Conservation (phyloP, 2,888 invertebrate genomes). For the Cryptocheilus praepositus region DNA sequence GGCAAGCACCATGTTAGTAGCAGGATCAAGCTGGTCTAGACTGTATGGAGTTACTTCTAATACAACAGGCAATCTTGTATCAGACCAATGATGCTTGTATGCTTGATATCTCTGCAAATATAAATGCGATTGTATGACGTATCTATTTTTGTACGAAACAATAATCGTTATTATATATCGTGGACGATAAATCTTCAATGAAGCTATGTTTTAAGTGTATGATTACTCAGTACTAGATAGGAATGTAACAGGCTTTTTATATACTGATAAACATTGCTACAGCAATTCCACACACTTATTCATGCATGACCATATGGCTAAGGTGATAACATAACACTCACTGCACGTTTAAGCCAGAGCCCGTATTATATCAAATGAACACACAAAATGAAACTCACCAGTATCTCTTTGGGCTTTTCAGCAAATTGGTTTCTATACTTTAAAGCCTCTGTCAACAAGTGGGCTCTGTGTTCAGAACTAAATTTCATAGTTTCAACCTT, state of each 20-base stretch:
- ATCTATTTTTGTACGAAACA: neutral
- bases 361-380: too few relatives aligned
- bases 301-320: slow-evolving; percentile 39
- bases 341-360: slow-evolving; percentile 7
- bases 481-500: slow-evolving; percentile 97
- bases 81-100: slow-evolving; percentile 98
- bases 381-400: slow-evolving; percentile 77
- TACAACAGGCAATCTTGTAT: slow-evolving; percentile 89
- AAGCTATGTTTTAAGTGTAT: too few relatives aligned
- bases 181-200: neutral
- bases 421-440: slow-evolving; percentile 87
- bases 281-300: neutral
- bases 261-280: slow-evolving; percentile 10
- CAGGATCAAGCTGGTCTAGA: slow-evolving; percentile 93
- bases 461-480: slow-evolving; percentile 95
- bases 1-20: slow-evolving; percentile 87
- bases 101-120: slow-evolving; percentile 86
- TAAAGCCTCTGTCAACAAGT: slow-evolving; percentile 94
- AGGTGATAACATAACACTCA: slow-evolving; percentile 30
- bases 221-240: neutral
- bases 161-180: neutral
- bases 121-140: neutral
- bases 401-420: slow-evolving; percentile 86
- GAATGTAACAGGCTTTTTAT: neutral
- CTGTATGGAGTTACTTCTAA: slow-evolving; percentile 95